Conservation (phyloP, 2,113 vertebrate genomes). For the Oryzias melastigma region DNA sequence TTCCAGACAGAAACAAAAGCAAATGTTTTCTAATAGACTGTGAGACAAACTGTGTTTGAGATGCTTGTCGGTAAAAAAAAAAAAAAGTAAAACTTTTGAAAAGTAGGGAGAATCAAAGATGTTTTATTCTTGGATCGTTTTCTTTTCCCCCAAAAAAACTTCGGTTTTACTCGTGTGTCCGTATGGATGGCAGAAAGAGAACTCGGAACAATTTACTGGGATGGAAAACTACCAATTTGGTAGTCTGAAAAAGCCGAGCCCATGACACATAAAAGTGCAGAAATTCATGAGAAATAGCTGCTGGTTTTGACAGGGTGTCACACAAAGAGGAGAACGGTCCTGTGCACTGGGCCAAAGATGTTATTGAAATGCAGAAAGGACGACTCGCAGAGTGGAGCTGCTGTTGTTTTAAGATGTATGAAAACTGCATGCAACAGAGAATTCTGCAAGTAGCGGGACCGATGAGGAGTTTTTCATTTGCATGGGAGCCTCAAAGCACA, state of each 20-base stretch:
- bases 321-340: slow-evolving; percentile 55
- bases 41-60: slow-evolving; percentile 46
- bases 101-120: slow-evolving; percentile 4
- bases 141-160: background rate
- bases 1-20: slow-evolving; percentile 41
- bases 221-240: slow-evolving; percentile 59
- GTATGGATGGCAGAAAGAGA: slow-evolving; percentile 12
- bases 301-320: slow-evolving; percentile 54
- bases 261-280: slow-evolving; percentile 65
- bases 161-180: slow-evolving; percentile 1
- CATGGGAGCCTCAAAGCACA: slow-evolving; percentile 59
- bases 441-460: slow-evolving; percentile 23
- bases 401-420: slow-evolving; percentile 74
- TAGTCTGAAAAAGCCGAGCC: slow-evolving; percentile 41
- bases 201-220: slow-evolving; percentile 56
- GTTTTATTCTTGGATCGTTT: background rate
- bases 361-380: slow-evolving; percentile 73
- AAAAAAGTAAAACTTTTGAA: slow-evolving; percentile 12
- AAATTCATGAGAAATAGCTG: slow-evolving; percentile 64
- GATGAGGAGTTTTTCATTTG: slow-evolving; percentile 51
- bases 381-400: slow-evolving; percentile 44
- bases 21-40: slow-evolving; percentile 44
- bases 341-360: slow-evolving; percentile 61
- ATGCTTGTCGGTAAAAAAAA: slow-evolving; percentile 15
- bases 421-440: slow-evolving; percentile 62